Percentiles rank a stretch among this genome's conserved stretches.
Conservation (phyloP, 2,888 invertebrate genomes). For the Dermolepida albohirtum region DNA sequence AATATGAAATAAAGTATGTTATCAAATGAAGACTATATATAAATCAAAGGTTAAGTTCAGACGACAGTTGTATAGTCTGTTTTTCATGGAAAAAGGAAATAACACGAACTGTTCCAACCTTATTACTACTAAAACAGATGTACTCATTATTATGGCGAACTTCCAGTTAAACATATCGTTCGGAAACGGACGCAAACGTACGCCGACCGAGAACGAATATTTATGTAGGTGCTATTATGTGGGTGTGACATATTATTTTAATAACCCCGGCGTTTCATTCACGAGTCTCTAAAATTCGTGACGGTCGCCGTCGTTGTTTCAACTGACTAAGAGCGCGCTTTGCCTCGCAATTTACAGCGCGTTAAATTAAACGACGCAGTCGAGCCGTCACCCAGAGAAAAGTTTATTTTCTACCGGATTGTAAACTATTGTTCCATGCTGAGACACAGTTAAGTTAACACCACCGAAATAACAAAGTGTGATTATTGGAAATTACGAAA, state of each 20-base stretch:
- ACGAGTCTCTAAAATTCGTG: constrained; percentile 9
- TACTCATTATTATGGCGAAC: too few species aligned
- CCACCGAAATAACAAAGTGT: too few species aligned
- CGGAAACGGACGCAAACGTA: too few species aligned
- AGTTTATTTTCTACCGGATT: constrained; percentile 6
- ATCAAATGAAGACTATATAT: too few species aligned
- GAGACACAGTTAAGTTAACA: constrained; percentile 4
- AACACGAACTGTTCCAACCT: too few species aligned
- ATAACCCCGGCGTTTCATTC: constrained; percentile 27
- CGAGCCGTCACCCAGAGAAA: constrained; percentile 6
- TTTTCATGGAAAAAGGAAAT: too few species aligned
- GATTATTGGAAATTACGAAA: too few species aligned
- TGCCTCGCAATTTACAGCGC: constrained; percentile 7
- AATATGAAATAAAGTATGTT: too few species aligned
- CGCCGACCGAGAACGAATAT: neutral
- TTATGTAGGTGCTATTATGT: constrained; percentile 20
- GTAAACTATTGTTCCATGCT: constrained; percentile 20
- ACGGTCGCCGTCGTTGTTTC: constrained; percentile 8
- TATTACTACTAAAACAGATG: too few species aligned
- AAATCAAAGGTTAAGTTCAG: too few species aligned
- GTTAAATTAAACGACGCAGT: constrained; percentile 20
- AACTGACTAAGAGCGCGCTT: constrained; percentile 3
- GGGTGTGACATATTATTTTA: constrained; percentile 36
- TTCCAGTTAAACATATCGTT: too few species aligned
- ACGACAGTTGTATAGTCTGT: too few species aligned